Conservation (phyloP, 2,797 vertebrate genomes). For the Ptychobarbus kaznakovi region DNA sequence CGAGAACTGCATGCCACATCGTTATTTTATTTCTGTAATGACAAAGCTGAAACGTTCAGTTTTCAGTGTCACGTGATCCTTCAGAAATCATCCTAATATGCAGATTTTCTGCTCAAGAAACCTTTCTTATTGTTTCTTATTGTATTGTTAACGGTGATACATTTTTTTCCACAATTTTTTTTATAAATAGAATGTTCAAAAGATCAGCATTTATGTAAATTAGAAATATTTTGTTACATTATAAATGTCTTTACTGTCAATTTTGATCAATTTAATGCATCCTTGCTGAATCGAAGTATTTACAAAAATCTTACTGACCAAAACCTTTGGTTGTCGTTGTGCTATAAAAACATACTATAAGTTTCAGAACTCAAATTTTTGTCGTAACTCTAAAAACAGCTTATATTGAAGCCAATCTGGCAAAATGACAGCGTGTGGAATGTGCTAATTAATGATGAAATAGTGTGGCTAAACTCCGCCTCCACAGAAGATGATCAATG, state of each 20-base stretch:
- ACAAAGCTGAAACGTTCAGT: neutral
- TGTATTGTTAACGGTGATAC: too few species aligned
- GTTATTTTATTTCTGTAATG: neutral
- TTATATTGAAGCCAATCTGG: neutral
- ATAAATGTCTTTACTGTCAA: neutral
- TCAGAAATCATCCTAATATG: neutral
- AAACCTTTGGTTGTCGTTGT: neutral
- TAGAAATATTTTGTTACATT: neutral
- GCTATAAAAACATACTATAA: neutral
- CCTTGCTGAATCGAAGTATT: neutral
- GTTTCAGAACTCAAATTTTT: neutral
- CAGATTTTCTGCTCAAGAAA: neutral
- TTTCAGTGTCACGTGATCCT: neutral
- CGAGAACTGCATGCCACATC: neutral
- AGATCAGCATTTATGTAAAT: neutral
- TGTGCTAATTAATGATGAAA: neutral
- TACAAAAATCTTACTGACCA: neutral
- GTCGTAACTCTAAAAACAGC: neutral
- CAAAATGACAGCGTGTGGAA: neutral
- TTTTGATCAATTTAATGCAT: neutral
- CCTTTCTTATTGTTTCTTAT: neutral
- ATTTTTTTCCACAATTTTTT: too few species aligned
- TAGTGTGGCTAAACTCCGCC: neutral
- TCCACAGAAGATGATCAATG: neutral
- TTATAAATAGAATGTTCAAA: neutral